These are phyloP conservation scores for Epinephelus moara DNA, from an alignment of 2,113 vertebrate genomes.

Conservation along the genomic window DNA sequence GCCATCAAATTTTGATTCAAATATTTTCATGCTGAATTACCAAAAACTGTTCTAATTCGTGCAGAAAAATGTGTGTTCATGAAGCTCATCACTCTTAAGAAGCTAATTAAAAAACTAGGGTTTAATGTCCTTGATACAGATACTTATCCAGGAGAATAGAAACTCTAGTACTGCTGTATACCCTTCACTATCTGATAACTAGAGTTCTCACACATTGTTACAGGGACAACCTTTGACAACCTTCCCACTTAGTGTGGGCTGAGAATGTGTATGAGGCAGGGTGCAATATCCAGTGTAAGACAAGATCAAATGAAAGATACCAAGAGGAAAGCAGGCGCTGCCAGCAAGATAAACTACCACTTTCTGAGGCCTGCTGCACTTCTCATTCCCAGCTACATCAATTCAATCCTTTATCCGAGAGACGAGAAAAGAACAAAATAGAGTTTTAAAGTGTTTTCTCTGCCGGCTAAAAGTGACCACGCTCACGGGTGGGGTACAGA, in stretches of 20 bases:
- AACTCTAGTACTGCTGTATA: neutral
- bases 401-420: slow-evolving; percentile 47
- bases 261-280: slow-evolving; percentile 21
- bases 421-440: slow-evolving; percentile 42
- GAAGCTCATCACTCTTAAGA: neutral
- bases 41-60: neutral
- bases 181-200: neutral
- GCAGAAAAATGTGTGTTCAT: neutral
- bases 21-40: neutral
- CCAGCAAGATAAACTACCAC: slow-evolving; percentile 61
- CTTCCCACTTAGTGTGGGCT: slow-evolving; percentile 1
- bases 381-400: slow-evolving; percentile 31
- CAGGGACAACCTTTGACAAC: slow-evolving; percentile 5
- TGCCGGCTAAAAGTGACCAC: slow-evolving; percentile 23
- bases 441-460: slow-evolving; percentile 38
- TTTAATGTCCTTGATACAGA: neutral
- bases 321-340: slow-evolving; percentile 33
- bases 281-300: slow-evolving; percentile 54
- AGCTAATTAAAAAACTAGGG: neutral
- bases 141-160: slow-evolving; percentile 6
- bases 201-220: slow-evolving; percentile 9
- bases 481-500: neutral
- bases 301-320: slow-evolving; percentile 60
- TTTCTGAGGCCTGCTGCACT: slow-evolving; percentile 43
- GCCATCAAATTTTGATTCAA: neutral